Evolutionary conservation across 1,140 invertebrate genomes (phyloP).

Genomic region (Tetragonula clypearis): DNA sequence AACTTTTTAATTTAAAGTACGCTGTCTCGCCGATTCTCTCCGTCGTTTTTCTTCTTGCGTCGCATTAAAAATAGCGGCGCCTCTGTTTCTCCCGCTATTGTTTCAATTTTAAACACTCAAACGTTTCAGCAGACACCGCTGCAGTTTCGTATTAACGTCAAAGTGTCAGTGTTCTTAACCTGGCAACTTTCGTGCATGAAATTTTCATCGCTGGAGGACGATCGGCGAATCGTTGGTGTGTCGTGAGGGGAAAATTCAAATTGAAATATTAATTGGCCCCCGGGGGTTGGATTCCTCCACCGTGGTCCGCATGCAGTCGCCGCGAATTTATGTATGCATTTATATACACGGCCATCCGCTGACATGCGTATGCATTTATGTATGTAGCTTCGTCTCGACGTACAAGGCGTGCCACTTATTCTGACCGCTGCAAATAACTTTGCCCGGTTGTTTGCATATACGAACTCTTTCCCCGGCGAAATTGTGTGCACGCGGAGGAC

Average conservation of each 20-base stretch:
- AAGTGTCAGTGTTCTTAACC: neutral
- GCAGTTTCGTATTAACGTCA: neutral
- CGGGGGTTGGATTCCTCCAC: neutral
- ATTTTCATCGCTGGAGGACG: neutral
- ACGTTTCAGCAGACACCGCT: neutral
- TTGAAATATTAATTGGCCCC: conserved; percentile 79
- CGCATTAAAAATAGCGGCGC: too few species aligned
- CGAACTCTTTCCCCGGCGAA: conserved; percentile 33
- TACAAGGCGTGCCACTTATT: conserved; percentile 48
- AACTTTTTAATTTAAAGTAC: too few species aligned
- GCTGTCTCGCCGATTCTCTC: too few species aligned
- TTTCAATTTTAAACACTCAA: neutral
- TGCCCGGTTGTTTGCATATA: conserved; percentile 41
- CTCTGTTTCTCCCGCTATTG: neutral
- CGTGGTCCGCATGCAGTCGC: conserved; percentile 7
- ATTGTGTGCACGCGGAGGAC: conserved; percentile 14
- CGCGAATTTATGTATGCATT: conserved; percentile 47
- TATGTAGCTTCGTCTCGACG: conserved; percentile 21
- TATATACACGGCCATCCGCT: conserved; percentile 55
- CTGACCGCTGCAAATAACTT: conserved; percentile 44
- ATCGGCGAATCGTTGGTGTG: neutral
- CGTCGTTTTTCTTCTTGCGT: too few species aligned
- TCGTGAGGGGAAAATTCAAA: conserved; percentile 66
- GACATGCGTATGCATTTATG: conserved; percentile 53
- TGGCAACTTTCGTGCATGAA: neutral